phyloP scores from a whole-genome alignment of 2,888 invertebrate species.

The Orchesella flavescens region DNA sequence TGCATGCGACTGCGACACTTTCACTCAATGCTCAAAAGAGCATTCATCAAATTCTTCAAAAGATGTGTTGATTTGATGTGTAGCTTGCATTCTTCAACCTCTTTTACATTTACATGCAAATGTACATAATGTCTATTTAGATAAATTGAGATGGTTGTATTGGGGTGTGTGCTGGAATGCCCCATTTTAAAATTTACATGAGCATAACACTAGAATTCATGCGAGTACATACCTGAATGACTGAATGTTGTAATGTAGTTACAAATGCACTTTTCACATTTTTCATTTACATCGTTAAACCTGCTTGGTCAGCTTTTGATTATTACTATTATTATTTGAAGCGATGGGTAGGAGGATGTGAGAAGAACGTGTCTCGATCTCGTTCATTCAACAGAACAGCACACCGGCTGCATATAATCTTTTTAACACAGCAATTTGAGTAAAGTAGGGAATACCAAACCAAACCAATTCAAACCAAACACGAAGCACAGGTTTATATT shows the following conservation, averaged over 20 bases:
- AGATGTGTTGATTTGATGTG: not conserved
- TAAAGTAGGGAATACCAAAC: too few relatives aligned
- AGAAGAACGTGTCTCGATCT: constrained; percentile 35
- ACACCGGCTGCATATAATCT: constrained; percentile 7
- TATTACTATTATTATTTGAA: constrained; percentile 23
- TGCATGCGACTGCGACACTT: too few relatives aligned
- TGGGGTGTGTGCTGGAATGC: constrained; percentile 39
- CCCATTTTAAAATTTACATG: constrained; percentile 11
- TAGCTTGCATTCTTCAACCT: not conserved
- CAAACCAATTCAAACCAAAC: too few relatives aligned
- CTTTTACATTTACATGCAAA: not conserved
- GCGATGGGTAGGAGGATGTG: constrained; percentile 5
- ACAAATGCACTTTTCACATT: constrained; percentile 9
- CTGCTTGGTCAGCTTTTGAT: constrained; percentile 25
- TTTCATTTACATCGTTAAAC: constrained; percentile 12
- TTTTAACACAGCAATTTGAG: too few relatives aligned
- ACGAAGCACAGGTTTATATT: too few relatives aligned
- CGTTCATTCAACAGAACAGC: constrained; percentile 4
- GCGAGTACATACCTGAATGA: too few relatives aligned
- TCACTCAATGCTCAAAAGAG: too few relatives aligned
- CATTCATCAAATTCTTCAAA: too few relatives aligned
- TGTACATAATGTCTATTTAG: not conserved
- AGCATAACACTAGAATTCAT: not conserved
- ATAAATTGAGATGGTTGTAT: constrained; percentile 1
- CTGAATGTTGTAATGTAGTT: not conserved